A percentile compares a stretch with the other conserved stretches of the same genome.
Conservation (phyloP, 2,888 invertebrate genomes). For the Serripes groenlandicus region DNA sequence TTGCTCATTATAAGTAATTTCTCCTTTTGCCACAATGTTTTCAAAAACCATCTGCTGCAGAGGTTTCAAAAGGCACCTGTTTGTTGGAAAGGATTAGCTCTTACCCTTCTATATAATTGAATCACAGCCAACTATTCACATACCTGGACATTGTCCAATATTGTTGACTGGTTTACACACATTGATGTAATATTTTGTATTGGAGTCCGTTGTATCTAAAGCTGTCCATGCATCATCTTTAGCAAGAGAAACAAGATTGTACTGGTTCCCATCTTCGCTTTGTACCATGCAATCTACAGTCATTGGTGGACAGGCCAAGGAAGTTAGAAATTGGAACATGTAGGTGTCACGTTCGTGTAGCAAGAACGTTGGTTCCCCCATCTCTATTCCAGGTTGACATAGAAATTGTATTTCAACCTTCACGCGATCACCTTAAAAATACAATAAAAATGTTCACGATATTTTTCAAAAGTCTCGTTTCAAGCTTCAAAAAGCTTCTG, state of each 20-base stretch:
- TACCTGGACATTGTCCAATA: slow-evolving; percentile 78
- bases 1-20: too few species aligned
- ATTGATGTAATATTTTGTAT: slow-evolving; percentile 82
- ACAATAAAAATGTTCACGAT: not conserved
- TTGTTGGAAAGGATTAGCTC: too few species aligned
- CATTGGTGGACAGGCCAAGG: slow-evolving; percentile 78
- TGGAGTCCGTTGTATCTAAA: slow-evolving; percentile 68
- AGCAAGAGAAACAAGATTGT: slow-evolving; percentile 80
- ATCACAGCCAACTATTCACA: not conserved
- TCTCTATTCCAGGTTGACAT: slow-evolving; percentile 69
- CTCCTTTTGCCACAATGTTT: too few species aligned
- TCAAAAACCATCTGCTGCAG: too few species aligned
- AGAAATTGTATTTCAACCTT: slow-evolving; percentile 73
- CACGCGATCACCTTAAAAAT: slow-evolving; percentile 65
- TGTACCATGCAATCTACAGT: slow-evolving; percentile 78
- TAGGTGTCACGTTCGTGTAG: slow-evolving; percentile 63
- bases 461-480: not conserved
- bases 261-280: slow-evolving; percentile 78
- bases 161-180: slow-evolving; percentile 83
- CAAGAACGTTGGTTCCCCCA: slow-evolving; percentile 70
- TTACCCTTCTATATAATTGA: too few species aligned
- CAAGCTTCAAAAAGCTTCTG: too few species aligned
- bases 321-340: slow-evolving; percentile 77
- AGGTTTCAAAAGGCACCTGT: too few species aligned
- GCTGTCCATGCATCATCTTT: slow-evolving; percentile 79